These are phyloP conservation scores for Harpagifer antarcticus DNA, from an alignment of 2,797 vertebrate species.

Conservation along the genomic window DNA sequence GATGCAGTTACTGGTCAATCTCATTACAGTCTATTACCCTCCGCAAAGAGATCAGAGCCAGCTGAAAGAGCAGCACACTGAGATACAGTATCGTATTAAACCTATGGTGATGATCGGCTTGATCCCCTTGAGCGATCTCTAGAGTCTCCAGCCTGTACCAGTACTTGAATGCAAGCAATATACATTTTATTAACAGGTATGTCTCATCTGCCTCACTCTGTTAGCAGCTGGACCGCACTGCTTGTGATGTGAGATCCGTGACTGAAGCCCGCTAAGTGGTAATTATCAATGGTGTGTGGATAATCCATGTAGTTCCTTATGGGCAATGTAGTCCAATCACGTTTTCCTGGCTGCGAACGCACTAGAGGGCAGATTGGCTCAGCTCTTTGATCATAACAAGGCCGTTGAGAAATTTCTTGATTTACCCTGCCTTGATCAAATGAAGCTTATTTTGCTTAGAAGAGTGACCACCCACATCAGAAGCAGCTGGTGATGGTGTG, in stretches of 20 bases:
- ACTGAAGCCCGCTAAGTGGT: conserved; percentile 56
- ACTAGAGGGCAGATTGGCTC: conserved; percentile 53
- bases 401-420: conserved; percentile 60
- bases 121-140: conserved; percentile 17
- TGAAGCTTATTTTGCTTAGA: conserved; percentile 50
- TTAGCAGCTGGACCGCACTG: conserved; percentile 33
- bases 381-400: conserved; percentile 77
- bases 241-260: conserved; percentile 48
- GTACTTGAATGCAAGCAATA: conserved; percentile 2
- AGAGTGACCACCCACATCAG: conserved; percentile 56
- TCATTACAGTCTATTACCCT: conserved; percentile 38
- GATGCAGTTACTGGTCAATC: conserved; percentile 17
- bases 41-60: conserved; percentile 32
- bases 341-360: conserved; percentile 53
- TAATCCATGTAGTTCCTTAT: conserved; percentile 47
- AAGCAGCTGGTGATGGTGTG: conserved; percentile 33
- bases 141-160: neutral
- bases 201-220: conserved; percentile 14
- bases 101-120: neutral
- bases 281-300: conserved; percentile 64
- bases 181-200: conserved; percentile 34
- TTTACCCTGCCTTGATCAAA: conserved; percentile 68
- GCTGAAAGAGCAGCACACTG: conserved; percentile 33
- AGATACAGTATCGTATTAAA: conserved; percentile 12
- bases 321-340: conserved; percentile 66